phyloP scores from a whole-genome alignment of 2,888 invertebrate species.

The Cosmorhoe ocellata region DNA sequence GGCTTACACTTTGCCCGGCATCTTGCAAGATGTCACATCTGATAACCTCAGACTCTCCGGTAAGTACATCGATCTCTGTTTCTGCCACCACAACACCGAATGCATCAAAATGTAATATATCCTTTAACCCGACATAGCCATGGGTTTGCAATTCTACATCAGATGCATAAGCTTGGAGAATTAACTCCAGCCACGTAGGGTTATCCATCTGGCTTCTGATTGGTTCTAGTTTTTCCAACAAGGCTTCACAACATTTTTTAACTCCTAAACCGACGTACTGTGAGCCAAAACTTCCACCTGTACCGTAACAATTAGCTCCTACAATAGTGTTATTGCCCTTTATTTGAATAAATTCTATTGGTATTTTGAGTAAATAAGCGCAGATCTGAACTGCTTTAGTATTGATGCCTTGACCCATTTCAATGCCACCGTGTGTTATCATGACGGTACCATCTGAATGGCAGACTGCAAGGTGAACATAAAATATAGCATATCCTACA shows the following conservation, averaged over 20 bases:
- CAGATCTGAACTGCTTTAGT: conserved; percentile 86
- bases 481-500: conserved; percentile 49
- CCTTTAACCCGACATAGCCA: conserved; percentile 39
- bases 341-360: conserved; percentile 83
- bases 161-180: conserved; percentile 62
- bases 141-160: conserved; percentile 54
- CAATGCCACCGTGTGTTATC: conserved; percentile 84
- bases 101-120: conserved; percentile 49
- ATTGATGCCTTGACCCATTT: conserved; percentile 88
- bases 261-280: conserved; percentile 84
- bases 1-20: conserved; percentile 84
- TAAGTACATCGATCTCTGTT: conserved; percentile 87
- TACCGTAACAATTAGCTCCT: conserved; percentile 83
- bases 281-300: conserved; percentile 86
- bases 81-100: conserved; percentile 83
- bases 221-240: conserved; percentile 69
- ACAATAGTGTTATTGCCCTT: conserved; percentile 83
- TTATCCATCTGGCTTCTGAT: conserved; percentile 55
- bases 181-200: conserved; percentile 75
- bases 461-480: conserved; percentile 83
- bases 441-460: conserved; percentile 83
- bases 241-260: conserved; percentile 69
- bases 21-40: conserved; percentile 86
- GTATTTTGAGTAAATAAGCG: conserved; percentile 84
- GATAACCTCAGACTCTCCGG: conserved; percentile 83